A percentile compares a stretch with the other conserved stretches of the same genome.
These are phyloP conservation scores for Stenotaenia linearis DNA, from an alignment of 2,888 invertebrate genomes.

Conservation along the genomic window DNA sequence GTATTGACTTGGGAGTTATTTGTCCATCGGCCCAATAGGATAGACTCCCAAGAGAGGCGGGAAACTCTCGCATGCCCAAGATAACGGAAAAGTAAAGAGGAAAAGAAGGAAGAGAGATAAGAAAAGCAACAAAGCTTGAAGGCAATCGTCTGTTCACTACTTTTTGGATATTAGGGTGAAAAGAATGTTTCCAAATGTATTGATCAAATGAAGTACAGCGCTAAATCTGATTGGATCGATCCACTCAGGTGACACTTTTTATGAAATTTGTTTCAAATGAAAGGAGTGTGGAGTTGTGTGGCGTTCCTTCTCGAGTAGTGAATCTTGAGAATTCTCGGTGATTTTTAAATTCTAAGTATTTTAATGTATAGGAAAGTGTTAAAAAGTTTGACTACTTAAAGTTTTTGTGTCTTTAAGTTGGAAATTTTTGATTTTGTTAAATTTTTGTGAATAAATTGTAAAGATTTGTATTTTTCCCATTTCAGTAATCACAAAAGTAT, in stretches of 20 bases:
- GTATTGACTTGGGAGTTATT: conserved; percentile 15
- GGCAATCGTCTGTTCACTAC: conserved; percentile 6
- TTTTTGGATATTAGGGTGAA: not conserved
- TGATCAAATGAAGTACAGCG: not conserved
- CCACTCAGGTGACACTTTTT: not conserved
- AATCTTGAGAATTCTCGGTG: too few species aligned
- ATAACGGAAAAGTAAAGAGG: conserved; percentile 19
- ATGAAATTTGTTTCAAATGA: not conserved
- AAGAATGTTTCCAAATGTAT: not conserved
- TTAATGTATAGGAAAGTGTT: too few species aligned
- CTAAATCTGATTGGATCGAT: not conserved
- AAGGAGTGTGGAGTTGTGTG: not conserved
- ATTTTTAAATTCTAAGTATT: not conserved
- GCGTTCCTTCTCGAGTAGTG: too few species aligned
- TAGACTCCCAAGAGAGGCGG: not conserved
- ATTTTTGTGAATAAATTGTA: too few species aligned
- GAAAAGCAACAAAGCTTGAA: conserved; percentile 11
- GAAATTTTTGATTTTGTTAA: too few species aligned
- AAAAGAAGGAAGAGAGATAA: not conserved
- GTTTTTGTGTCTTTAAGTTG: not conserved
- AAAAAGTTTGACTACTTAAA: too few species aligned
- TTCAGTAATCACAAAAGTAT: too few species aligned
- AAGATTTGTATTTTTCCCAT: too few species aligned
- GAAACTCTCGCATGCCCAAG: conserved; percentile 3
- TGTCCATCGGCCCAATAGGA: conserved; percentile 19